Evolutionary conservation across 2,113 vertebrate genomes (phyloP).

Genomic region (Phylloscopus trochilus): DNA sequence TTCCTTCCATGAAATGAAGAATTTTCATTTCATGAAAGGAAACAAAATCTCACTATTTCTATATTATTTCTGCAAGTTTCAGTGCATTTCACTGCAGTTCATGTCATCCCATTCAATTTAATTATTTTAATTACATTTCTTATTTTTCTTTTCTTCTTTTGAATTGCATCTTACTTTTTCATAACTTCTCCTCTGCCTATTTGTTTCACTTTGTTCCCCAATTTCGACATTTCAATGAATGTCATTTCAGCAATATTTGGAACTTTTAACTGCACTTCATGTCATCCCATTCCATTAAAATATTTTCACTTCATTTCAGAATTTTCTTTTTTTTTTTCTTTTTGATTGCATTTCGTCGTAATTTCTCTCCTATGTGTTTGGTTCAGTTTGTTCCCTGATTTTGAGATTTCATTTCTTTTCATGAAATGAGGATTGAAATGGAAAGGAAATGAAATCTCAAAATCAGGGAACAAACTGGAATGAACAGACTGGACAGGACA

Average conservation of each 20-base stretch:
- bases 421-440: background rate
- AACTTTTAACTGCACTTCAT: background rate
- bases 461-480: background rate
- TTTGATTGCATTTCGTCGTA: fast-evolving
- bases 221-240: background rate
- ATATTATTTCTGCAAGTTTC: background rate
- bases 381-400: background rate
- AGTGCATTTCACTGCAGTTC: background rate
- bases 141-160: background rate
- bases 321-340: background rate
- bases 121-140: background rate
- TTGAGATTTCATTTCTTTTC: background rate
- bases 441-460: background rate
- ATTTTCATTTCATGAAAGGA: background rate
- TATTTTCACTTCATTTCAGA: background rate
- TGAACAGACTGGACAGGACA: background rate
- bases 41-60: background rate
- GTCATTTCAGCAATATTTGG: background rate
- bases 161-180: background rate
- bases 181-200: background rate
- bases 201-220: fast-evolving
- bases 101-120: background rate
- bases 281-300: background rate
- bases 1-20: background rate
- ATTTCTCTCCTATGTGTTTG: background rate